Percentiles rank a stretch among this genome's conserved stretches.
Evolutionary conservation across 2,888 invertebrate genomes (phyloP).

Genomic region (Caenorhabditis zanzibari): DNA sequence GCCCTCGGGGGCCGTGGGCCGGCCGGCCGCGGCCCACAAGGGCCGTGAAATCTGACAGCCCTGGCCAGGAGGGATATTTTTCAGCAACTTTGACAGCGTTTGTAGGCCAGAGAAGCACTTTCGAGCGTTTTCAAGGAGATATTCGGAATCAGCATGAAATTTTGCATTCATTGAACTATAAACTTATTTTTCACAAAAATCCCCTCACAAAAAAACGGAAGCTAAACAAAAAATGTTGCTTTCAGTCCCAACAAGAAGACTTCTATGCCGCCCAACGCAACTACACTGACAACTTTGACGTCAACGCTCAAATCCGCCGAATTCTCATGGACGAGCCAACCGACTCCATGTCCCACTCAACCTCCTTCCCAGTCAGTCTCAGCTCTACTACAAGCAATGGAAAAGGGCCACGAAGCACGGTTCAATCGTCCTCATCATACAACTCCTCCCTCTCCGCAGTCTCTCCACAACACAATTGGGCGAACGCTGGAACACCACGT

Average conservation of each 20-base stretch:
- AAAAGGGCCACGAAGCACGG: constrained; percentile 58
- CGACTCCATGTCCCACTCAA: constrained; percentile 81
- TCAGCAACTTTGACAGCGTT: too few relatives aligned
- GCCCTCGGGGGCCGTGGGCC: too few relatives aligned
- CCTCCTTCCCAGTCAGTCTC: constrained; percentile 80
- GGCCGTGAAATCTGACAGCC: too few relatives aligned
- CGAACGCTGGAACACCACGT: constrained; percentile 69
- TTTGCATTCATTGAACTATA: too few relatives aligned
- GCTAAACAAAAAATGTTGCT: too few relatives aligned
- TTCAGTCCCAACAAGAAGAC: constrained; percentile 69
- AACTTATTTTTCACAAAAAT: too few relatives aligned
- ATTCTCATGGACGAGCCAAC: constrained; percentile 79
- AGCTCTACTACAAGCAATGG: constrained; percentile 72
- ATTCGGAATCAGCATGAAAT: too few relatives aligned
- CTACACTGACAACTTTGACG: constrained; percentile 73
- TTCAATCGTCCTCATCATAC: constrained; percentile 82
- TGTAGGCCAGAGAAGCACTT: too few relatives aligned
- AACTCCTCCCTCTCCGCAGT: constrained; percentile 80
- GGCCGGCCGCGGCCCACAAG: too few relatives aligned
- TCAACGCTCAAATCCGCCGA: constrained; percentile 81
- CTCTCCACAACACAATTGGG: constrained; percentile 75
- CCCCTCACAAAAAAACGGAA: too few relatives aligned
- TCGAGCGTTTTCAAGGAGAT: too few relatives aligned
- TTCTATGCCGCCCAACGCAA: constrained; percentile 64
- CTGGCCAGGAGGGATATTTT: too few relatives aligned